These are phyloP conservation scores for Cranoglanis bouderius DNA, from an alignment of 2,113 vertebrate species.

Conservation along the genomic window DNA sequence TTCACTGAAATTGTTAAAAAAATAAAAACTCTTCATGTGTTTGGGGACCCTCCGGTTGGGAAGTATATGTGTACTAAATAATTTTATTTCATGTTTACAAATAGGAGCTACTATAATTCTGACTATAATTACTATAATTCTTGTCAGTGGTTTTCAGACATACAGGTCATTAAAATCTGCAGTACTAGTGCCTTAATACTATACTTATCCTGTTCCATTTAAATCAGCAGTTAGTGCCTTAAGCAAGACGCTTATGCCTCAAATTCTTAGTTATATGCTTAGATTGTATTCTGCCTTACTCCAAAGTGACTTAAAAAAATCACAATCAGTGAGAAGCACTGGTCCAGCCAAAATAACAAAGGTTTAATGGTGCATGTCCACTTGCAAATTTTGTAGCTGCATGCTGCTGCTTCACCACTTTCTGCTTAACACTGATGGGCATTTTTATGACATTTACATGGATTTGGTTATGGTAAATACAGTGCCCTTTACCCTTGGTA, in stretches of 20 bases:
- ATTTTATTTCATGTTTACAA: neutral
- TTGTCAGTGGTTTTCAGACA: neutral
- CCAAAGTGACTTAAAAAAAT: neutral
- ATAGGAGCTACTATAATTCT: neutral
- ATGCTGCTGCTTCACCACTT: neutral
- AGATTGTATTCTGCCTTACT: neutral
- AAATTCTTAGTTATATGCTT: neutral
- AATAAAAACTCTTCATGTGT: neutral
- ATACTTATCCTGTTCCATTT: neutral
- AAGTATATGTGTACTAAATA: neutral
- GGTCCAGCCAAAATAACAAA: neutral
- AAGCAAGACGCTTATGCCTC: neutral
- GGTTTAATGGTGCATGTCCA: neutral
- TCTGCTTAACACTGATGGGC: neutral
- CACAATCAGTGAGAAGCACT: neutral
- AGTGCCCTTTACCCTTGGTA: no score
- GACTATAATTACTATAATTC: neutral
- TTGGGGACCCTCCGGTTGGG: neutral
- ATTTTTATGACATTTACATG: constrained; percentile 9
- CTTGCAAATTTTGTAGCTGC: neutral
- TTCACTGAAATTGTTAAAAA: neutral
- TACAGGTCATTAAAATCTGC: neutral
- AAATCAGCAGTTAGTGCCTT: neutral
- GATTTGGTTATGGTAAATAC: neutral
- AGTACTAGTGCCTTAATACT: neutral